Conservation (phyloP, 2,113 vertebrate species). For the Antigone vipio region DNA sequence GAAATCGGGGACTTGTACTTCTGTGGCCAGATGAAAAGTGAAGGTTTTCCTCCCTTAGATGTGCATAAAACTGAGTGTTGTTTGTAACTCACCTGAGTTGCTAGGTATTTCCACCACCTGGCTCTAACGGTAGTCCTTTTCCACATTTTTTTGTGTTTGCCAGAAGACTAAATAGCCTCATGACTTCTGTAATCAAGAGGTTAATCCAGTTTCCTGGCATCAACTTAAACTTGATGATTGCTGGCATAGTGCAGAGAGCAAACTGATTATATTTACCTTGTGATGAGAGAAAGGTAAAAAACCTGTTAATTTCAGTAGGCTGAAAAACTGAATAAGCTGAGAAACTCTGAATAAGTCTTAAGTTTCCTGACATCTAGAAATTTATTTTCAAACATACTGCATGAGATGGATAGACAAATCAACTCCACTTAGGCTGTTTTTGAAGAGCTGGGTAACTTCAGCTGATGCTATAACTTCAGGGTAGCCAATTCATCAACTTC, state of each 20-base stretch:
- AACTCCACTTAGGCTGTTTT: not conserved
- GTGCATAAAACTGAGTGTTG: fast-evolving
- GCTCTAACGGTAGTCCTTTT: fast-evolving
- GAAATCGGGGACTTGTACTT: fast-evolving
- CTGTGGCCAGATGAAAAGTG: not conserved
- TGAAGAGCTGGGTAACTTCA: not conserved
- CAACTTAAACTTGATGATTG: not conserved
- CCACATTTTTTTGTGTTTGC: not conserved
- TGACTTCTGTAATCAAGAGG: not conserved
- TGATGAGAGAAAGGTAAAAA: too few relatives aligned
- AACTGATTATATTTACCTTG: not conserved
- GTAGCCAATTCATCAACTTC: fast-evolving
- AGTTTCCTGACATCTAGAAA: not conserved
- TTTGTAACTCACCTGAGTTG: fast-evolving
- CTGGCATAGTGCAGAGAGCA: not conserved
- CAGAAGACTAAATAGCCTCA: not conserved
- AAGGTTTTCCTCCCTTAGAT: fast-evolving
- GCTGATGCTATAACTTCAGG: not conserved
- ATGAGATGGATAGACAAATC: not conserved
- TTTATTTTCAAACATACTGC: not conserved
- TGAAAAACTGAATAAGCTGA: not conserved
- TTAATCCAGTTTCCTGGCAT: not conserved
- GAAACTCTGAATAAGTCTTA: too few relatives aligned
- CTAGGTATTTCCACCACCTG: not conserved
- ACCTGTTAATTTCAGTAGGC: not conserved